Conservation (phyloP, 2,888 invertebrate species). For the Macrophya annulata region DNA sequence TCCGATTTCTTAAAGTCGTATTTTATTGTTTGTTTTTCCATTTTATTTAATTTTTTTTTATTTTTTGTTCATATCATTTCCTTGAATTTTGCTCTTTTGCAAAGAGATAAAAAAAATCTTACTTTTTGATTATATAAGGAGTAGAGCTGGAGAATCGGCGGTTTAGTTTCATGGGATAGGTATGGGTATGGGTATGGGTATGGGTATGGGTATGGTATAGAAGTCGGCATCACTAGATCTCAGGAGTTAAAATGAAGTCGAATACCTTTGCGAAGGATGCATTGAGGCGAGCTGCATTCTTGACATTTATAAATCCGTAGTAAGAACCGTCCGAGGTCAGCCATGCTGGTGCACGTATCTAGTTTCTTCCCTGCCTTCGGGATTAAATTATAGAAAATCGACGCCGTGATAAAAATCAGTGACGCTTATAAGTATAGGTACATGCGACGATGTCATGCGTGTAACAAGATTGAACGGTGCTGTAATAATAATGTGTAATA, state of each 20-base stretch:
- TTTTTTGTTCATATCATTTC: background rate
- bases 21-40: too few species aligned
- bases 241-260: conserved; percentile 38
- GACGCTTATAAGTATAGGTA: background rate
- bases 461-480: too few species aligned
- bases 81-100: background rate
- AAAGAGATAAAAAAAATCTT: background rate
- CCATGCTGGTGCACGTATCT: conserved; percentile 30
- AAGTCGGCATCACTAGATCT: background rate
- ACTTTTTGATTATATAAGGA: background rate
- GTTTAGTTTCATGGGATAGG: background rate
- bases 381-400: conserved; percentile 11
- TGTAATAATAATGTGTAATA: too few species aligned
- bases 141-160: background rate
- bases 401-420: background rate
- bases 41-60: too few species aligned
- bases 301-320: conserved; percentile 52
- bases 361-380: conserved; percentile 35
- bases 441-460: too few species aligned
- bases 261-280: conserved; percentile 52
- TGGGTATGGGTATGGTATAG: background rate
- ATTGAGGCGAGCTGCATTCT: conserved; percentile 54
- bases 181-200: background rate
- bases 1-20: background rate
- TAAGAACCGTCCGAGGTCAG: conserved; percentile 46